A percentile compares a stretch with the other conserved stretches of the same genome.
Conservation (phyloP, 2,888 invertebrate genomes). For the Acholoe squamosa region DNA sequence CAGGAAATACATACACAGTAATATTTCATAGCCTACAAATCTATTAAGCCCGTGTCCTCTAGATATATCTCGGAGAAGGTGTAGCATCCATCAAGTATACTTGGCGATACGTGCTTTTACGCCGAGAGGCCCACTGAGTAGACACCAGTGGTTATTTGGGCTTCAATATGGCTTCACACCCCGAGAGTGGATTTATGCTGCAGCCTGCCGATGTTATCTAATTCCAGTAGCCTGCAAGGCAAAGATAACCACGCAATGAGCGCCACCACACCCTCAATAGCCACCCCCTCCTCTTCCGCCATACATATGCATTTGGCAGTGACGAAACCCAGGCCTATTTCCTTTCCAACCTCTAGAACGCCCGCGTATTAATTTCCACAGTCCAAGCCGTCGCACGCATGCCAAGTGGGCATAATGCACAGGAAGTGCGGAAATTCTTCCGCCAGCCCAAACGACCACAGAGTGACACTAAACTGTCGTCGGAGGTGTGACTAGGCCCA, state of each 20-base stretch:
- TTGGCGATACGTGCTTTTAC: too few relatives aligned
- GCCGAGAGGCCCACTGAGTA: too few relatives aligned
- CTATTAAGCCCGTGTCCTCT: too few relatives aligned
- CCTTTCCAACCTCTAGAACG: not conserved
- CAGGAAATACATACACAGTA: too few relatives aligned
- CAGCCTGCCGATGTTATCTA: not conserved
- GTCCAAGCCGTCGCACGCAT: not conserved
- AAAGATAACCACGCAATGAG: constrained; percentile 15
- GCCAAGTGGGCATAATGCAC: not conserved
- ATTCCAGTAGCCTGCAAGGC: not conserved
- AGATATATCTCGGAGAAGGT: too few relatives aligned
- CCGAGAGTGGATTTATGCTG: constrained; percentile 5
- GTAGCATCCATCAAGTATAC: too few relatives aligned
- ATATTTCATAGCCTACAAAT: too few relatives aligned
- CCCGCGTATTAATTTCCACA: not conserved
- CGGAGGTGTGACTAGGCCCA: not conserved
- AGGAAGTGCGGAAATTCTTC: constrained; percentile 4
- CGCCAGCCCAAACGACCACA: not conserved
- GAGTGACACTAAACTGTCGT: constrained; percentile 5
- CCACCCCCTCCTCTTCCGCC: not conserved
- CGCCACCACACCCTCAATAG: not conserved
- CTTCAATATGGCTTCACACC: not conserved
- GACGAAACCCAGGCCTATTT: not conserved
- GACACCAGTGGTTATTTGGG: not conserved
- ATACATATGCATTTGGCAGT: constrained; percentile 5